These are phyloP conservation scores for Mesaphorura yosii DNA, from an alignment of 1,140 invertebrate genomes.

Conservation along the genomic window DNA sequence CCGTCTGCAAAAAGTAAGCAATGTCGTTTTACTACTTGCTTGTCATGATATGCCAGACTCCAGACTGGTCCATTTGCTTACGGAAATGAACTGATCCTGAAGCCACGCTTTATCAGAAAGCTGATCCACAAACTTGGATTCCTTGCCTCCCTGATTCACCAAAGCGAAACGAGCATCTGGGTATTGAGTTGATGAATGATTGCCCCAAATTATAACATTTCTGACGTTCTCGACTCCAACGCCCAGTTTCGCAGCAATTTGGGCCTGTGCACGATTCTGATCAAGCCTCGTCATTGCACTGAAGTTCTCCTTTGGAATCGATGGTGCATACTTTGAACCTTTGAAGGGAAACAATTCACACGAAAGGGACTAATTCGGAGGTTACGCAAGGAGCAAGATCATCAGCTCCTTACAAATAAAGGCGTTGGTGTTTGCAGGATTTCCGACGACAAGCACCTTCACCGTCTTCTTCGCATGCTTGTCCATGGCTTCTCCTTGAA, in stretches of 20 bases:
- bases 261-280: constrained; percentile 87
- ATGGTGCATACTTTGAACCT: constrained; percentile 81
- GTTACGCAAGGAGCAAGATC: too few relatives aligned
- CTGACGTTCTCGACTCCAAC: constrained; percentile 58
- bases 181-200: constrained; percentile 97
- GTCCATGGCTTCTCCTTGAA: constrained; percentile 80
- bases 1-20: constrained; percentile 47
- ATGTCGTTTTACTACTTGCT: neutral
- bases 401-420: too few relatives aligned
- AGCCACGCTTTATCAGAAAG: constrained; percentile 75
- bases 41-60: neutral
- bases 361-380: constrained; percentile 45
- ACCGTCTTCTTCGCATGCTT: constrained; percentile 87
- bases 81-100: constrained; percentile 63
- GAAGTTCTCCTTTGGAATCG: constrained; percentile 93
- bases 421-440: constrained; percentile 99
- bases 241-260: constrained; percentile 56
- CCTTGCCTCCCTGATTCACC: constrained; percentile 47
- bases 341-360: too few relatives aligned
- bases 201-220: constrained; percentile 98
- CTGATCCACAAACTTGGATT: constrained; percentile 50
- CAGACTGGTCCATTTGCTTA: constrained; percentile 32
- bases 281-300: constrained; percentile 96
- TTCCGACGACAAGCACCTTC: constrained; percentile 95
- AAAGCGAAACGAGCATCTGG: constrained; percentile 84